Percentiles rank a stretch among this genome's conserved stretches.
Conservation (phyloP, 2,113 vertebrate genomes). For the Pteronura brasiliensis region DNA sequence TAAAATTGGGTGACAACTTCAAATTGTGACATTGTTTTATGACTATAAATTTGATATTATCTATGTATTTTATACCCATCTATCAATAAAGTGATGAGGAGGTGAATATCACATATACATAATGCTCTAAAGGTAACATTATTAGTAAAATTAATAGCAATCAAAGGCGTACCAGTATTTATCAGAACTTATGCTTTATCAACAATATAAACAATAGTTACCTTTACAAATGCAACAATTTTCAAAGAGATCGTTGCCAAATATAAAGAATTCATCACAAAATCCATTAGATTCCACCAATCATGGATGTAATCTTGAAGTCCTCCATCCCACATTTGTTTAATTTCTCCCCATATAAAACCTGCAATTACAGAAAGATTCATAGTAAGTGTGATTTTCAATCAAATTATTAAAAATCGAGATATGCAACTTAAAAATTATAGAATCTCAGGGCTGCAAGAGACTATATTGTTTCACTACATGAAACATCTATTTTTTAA, state of each 20-base stretch:
- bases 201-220: conserved; percentile 74
- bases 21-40: neutral
- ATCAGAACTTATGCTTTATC: neutral
- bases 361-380: conserved; percentile 84
- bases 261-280: conserved; percentile 98
- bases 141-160: neutral
- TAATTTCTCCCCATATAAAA: conserved; percentile 99
- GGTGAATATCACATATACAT: neutral
- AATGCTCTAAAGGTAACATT: neutral
- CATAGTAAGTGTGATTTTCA: conserved; percentile 58
- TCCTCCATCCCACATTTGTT: conserved; percentile 99
- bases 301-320: conserved; percentile 97
- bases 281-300: conserved; percentile 99
- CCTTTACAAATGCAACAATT: conserved; percentile 95
- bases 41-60: neutral
- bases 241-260: conserved; percentile 97
- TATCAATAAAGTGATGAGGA: neutral
- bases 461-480: neutral
- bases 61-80: neutral
- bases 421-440: neutral
- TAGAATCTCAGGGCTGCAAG: neutral
- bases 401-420: neutral
- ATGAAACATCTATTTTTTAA: neutral
- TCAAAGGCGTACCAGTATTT: neutral
- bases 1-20: neutral